Evolutionary conservation across 2,888 invertebrate species (phyloP).

Genomic region (Sceliomorpha sp.): DNA sequence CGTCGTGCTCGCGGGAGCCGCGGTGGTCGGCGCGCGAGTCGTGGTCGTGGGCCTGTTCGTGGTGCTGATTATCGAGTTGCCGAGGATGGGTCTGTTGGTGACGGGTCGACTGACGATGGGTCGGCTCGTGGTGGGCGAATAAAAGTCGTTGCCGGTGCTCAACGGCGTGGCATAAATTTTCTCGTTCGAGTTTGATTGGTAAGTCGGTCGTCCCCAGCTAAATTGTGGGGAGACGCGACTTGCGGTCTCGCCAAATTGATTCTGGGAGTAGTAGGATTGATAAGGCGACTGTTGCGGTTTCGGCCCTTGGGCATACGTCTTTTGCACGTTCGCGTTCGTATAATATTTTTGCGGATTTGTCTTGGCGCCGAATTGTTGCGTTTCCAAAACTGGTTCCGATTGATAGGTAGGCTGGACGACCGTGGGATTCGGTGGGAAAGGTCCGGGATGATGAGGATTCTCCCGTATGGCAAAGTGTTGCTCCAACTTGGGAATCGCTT

Average conservation of each 20-base stretch:
- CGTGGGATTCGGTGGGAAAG: constrained; percentile 74
- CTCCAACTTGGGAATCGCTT: constrained; percentile 89
- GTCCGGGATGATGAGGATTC: constrained; percentile 77
- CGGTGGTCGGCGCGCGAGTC: constrained; percentile 77
- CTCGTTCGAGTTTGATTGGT: constrained; percentile 61
- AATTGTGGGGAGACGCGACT: constrained; percentile 55
- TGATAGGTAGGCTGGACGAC: constrained; percentile 61
- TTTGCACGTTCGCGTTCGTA: constrained; percentile 68
- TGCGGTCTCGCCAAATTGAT: constrained; percentile 46
- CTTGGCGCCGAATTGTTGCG: constrained; percentile 45
- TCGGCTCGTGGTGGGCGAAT: constrained; percentile 73
- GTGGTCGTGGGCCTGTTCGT: constrained; percentile 79
- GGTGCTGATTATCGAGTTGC: too few species aligned
- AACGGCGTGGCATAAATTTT: constrained; percentile 75
- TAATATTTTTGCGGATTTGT: constrained; percentile 64
- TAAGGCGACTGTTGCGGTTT: constrained; percentile 66
- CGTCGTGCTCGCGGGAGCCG: constrained; percentile 81
- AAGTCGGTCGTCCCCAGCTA: constrained; percentile 71
- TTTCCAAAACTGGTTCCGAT: constrained; percentile 31
- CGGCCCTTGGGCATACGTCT: constrained; percentile 38
- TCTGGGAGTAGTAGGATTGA: constrained; percentile 70
- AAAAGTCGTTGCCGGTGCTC: constrained; percentile 63
- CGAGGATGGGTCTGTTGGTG: constrained; percentile 59
- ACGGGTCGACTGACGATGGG: constrained; percentile 63
- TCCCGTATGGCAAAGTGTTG: constrained; percentile 83